Evolutionary conservation across 2,888 invertebrate species (phyloP), one percentile per base, ranked within the genome.

Genomic region (Chaitophorus viminalis): DNA sequence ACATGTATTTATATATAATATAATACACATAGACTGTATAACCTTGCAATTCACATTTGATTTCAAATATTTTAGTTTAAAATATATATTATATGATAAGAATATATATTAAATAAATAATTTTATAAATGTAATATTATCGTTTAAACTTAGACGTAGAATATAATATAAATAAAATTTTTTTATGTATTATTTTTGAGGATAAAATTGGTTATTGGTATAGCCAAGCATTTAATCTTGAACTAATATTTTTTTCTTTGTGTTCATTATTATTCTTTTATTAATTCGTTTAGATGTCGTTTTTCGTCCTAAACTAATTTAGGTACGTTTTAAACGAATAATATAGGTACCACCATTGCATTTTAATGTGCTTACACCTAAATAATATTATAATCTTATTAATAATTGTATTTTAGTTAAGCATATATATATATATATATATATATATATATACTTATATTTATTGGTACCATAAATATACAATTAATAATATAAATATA

Each of bases 261-360:
- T 81, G 81, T 81, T 81, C 81, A 68, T 81, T 81, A 39, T 68
- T 72, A 18, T 33, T 72, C 72, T 33, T 68, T 39, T 81, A 68
- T 68, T 29, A 33, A n/a, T 72, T 1, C n/a, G n/a, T 33, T 33
- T 60, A 11, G n/a, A 33, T 9, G 4, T 68, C n/a, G 29, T 39
- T 65, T 65, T 79, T 54, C 33, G 33, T 78, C 36, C 17, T 60
- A 60, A 33, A 25, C 36, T 25, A 25, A 21, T 60, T 60, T 29
- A 68, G 65, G 39, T 25, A 78, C 18, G 39, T 79, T n/a, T 8
- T 65, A 78, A 78, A 33, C 60, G 54, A 14, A 65, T n/a, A 65
- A 36, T 65, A n/a, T n/a, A n/a, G n/a, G n/a, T n/a, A n/a, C n/a
- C n/a, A n/a, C 60, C 60, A 60, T 60, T 21, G 25, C 25, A 60